Evolutionary conservation across 2,888 invertebrate genomes (phyloP), one percentile per base, ranked within the genome.

Genomic region (Apamea sordens): DNA sequence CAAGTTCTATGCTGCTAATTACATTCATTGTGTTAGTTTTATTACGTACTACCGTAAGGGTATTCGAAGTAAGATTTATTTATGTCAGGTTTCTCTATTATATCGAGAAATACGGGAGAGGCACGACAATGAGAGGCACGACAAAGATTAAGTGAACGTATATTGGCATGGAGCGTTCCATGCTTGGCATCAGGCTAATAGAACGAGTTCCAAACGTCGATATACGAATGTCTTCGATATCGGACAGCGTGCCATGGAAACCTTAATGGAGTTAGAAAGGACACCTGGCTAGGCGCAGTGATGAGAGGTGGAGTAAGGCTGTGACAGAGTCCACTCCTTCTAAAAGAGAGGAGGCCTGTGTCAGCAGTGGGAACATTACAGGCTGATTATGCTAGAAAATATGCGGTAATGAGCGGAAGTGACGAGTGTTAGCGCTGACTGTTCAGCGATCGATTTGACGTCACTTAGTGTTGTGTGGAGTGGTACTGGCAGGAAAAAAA

Each of bases 1-100:
- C 24, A 69, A 47, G 28, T 59, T 82, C 44, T 73, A 28, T 53
- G 32, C 1, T 44, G 24, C 28, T 76, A 73, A 73, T 76, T 59
- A 72, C 32, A 41, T 47, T 28, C n/a, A 36, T 64, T 77, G 32
- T 47, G 18, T 80, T 10, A 18, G 44, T 56, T 72, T 61, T 69
- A 53, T 68, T 50, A 44, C 10, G 8, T 11, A 18, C 11, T 7
- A 11, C 24, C 44, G 59, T 36, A 28, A 28, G 24, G 3, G 1
- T 32, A 50, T n/a, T 59, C 11, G 36, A 50, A 50, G 4, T 13
- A n/a, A 53, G 41, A 53, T 44, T 65, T 59, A 72, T 53, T 67
- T 63, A 32, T 8, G 18, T 18, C 32, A 28, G 15, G 28, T n/a
- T 36, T 71, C 10, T 73, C 47, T 50, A 41, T n/a, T 15, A n/a